A percentile compares a stretch with the other conserved stretches of the same genome.
These are phyloP conservation scores for Lithobates sylvaticus DNA, from an alignment of 2,797 vertebrate species.

Conservation along the genomic window DNA sequence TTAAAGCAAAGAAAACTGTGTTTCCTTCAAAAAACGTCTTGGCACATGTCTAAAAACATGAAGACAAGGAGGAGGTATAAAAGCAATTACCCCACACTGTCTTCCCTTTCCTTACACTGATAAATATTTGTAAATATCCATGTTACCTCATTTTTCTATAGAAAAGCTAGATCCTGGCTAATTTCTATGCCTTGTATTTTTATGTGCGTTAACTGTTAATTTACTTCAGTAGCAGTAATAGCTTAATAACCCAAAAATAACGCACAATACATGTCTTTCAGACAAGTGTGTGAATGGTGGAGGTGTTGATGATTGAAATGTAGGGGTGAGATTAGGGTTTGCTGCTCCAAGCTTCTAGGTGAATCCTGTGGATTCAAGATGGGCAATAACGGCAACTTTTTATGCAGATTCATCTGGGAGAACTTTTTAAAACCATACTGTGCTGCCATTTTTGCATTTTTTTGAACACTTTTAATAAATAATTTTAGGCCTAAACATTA, in stretches of 20 bases:
- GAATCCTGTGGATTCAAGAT: too few species aligned
- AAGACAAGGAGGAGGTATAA: background rate
- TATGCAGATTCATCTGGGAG: too few species aligned
- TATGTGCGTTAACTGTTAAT: background rate
- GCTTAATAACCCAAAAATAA: background rate
- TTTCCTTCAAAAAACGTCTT: background rate
- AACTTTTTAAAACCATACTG: too few species aligned
- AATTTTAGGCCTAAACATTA: too few species aligned
- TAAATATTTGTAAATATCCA: conserved; percentile 3
- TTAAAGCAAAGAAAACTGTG: background rate
- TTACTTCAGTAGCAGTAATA: background rate
- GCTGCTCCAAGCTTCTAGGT: too few species aligned
- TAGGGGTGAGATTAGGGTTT: too few species aligned
- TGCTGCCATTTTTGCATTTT: too few species aligned
- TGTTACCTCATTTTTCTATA: background rate
- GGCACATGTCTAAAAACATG: background rate
- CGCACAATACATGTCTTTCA: too few species aligned
- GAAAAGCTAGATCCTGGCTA: background rate
- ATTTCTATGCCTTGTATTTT: background rate
- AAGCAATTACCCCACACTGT: background rate
- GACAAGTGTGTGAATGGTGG: too few species aligned
- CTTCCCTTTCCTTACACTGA: background rate
- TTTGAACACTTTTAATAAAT: too few species aligned
- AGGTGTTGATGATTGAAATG: background rate
- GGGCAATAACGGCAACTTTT: too few species aligned